Evolutionary conservation across 2,888 invertebrate genomes (phyloP), one percentile per base, ranked within the genome.

Genomic region (Polia nebulosa): DNA sequence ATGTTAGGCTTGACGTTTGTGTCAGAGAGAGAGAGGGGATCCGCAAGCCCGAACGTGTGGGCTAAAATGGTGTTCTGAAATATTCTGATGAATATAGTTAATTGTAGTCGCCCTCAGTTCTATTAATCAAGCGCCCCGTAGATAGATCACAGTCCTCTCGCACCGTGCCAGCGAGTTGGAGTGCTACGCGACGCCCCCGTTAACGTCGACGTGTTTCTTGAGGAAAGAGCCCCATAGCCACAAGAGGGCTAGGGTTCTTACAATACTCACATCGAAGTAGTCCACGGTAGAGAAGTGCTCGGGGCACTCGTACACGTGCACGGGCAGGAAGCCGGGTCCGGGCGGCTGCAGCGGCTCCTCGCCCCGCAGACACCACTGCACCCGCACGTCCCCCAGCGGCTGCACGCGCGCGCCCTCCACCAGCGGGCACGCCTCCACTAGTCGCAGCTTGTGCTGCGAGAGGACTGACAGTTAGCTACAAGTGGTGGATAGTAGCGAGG

Each of bases 221-320:
- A n/a, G n/a, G n/a, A n/a, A n/a, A n/a, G n/a, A n/a, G n/a, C n/a
- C n/a, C n/a, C n/a, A n/a, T n/a, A n/a, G n/a, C n/a, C n/a, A n/a
- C n/a, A n/a, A n/a, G n/a, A n/a, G n/a, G n/a, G n/a, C n/a, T n/a
- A 36, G 36, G 7, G 15, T 13, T 39, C 17, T 39, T 17, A 39
- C 2, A 41, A 41, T 32, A 58, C 39, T 58, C 13, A 29, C 34
- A 95, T 98, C 97, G 91, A 97, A 98, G 90, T 98, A 98, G 81
- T 97, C 97, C 29, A 98, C 97, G 0, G 98, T 98, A 27, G 98
- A 98, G 92, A 98, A 98, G 89, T 98, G 96, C 55, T 97, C 97
- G 0, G 98, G 98, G 89, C 98, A 98, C 77, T 97, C 97, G 92
- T 98, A 97, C 75, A 98, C 96, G 86, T 97, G 95, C 67, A 98